Conservation (phyloP, 2,888 invertebrate genomes). For the Trissonchulus latispiculum region DNA sequence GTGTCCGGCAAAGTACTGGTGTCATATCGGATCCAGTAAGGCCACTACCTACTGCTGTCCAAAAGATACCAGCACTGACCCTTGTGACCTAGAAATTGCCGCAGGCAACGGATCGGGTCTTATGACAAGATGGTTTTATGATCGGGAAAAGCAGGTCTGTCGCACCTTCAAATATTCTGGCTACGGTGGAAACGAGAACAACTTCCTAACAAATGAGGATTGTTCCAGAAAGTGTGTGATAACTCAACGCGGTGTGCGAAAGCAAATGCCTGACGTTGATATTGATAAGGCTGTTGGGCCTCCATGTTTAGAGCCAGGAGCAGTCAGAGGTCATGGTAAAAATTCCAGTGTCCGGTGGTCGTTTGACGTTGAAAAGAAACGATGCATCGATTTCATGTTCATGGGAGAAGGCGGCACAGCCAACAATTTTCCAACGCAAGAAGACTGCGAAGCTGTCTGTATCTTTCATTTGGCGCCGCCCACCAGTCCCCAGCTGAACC, state of each 20-base stretch:
- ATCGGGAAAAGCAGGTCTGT: slow-evolving; percentile 13
- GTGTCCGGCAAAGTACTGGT: slow-evolving; percentile 26
- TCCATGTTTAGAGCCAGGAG: neutral
- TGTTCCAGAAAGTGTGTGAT: neutral
- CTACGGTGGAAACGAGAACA: slow-evolving; percentile 24
- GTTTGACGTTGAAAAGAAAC: slow-evolving; percentile 29
- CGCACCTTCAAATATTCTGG: slow-evolving; percentile 20
- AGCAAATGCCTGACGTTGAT: neutral
- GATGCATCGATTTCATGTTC: slow-evolving; percentile 32
- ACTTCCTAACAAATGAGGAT: slow-evolving; percentile 17
- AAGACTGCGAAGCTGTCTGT: slow-evolving; percentile 21
- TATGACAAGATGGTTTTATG: slow-evolving; percentile 24
- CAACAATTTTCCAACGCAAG: slow-evolving; percentile 25
- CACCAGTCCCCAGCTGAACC: neutral
- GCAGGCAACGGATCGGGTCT: slow-evolving; percentile 33
- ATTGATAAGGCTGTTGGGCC: neutral
- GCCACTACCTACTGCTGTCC: slow-evolving; percentile 29
- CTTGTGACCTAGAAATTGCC: slow-evolving; percentile 33
- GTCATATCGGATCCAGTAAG: slow-evolving; percentile 27
- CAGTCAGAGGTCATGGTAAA: slow-evolving; percentile 24
- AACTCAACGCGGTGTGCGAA: neutral
- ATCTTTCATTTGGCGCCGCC: neutral
- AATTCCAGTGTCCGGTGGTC: slow-evolving; percentile 30
- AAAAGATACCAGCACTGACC: neutral
- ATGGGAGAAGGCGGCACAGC: slow-evolving; percentile 29